Evolutionary conservation across 1,140 invertebrate species (phyloP).

Genomic region (Aphelenchoides fujianensis): DNA sequence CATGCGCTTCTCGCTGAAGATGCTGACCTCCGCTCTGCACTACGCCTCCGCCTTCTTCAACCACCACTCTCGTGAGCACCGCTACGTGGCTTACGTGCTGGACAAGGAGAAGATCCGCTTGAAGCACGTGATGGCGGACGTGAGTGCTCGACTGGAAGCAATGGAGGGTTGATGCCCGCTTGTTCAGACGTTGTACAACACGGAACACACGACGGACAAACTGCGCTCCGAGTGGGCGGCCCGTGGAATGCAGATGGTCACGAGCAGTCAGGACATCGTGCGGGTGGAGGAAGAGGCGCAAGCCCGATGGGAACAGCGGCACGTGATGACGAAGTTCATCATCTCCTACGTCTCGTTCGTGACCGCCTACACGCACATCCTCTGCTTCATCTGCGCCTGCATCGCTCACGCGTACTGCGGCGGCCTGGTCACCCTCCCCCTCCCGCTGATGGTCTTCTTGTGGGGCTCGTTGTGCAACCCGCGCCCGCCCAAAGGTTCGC

Average conservation of each 20-base stretch:
- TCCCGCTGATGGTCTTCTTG: constrained; percentile 91
- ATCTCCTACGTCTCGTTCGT: constrained; percentile 74
- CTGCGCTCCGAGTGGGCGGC: constrained; percentile 46
- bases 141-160: constrained; percentile 24
- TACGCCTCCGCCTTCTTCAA: constrained; percentile 53
- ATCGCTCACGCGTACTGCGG: constrained; percentile 80
- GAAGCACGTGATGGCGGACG: constrained; percentile 48
- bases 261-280: constrained; percentile 9
- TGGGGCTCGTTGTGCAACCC: constrained; percentile 95
- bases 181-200: constrained; percentile 38
- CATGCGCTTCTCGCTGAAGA: background rate
- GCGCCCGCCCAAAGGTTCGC: constrained; percentile 76
- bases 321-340: constrained; percentile 62
- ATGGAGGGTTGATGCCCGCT: background rate
- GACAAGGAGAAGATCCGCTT: constrained; percentile 57
- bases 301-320: constrained; percentile 41
- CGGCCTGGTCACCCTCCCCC: constrained; percentile 70
- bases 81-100: constrained; percentile 58
- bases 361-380: constrained; percentile 83
- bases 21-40: constrained; percentile 27
- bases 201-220: constrained; percentile 36
- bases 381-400: constrained; percentile 94
- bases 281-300: constrained; percentile 50
- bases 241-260: constrained; percentile 48
- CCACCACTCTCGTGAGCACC: constrained; percentile 56